These are phyloP conservation scores for Craterocephalus amniculus DNA, from an alignment of 2,797 vertebrate genomes.

Conservation along the genomic window DNA sequence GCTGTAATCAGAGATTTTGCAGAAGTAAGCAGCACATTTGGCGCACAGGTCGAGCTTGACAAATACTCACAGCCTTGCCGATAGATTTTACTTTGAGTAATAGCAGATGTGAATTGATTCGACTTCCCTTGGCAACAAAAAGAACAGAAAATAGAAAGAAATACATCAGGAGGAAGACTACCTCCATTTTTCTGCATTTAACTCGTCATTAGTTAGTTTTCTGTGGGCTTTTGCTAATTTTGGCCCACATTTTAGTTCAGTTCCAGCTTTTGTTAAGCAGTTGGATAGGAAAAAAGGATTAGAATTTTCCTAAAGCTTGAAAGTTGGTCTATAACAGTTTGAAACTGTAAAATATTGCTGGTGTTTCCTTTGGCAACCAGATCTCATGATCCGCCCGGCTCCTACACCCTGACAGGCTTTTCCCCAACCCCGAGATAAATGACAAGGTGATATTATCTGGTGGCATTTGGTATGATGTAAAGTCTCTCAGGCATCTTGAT, in stretches of 20 bases:
- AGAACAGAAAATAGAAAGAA: no score
- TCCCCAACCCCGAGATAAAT: conserved; percentile 38
- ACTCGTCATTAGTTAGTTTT: conserved; percentile 34
- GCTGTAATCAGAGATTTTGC: no score
- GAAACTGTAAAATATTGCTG: conserved; percentile 5
- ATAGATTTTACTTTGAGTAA: conserved; percentile 44
- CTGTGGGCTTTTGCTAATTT: conserved; percentile 27
- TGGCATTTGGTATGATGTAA: conserved; percentile 45
- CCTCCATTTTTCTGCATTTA: conserved; percentile 45
- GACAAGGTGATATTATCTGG: conserved; percentile 43
- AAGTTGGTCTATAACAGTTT: background rate
- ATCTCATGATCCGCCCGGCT: conserved; percentile 28
- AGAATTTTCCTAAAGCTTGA: background rate
- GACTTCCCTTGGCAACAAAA: conserved; percentile 14
- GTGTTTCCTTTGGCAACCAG: conserved; percentile 16
- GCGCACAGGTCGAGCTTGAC: no score
- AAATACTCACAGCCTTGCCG: no score
- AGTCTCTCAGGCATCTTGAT: conserved; percentile 31
- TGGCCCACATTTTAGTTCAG: conserved; percentile 1
- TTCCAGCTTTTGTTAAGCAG: conserved; percentile 1
- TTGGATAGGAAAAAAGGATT: background rate
- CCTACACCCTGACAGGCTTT: conserved; percentile 25
- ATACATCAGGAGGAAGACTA: conserved; percentile 28
- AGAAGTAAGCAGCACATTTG: no score
- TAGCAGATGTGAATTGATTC: conserved; percentile 49